Base-by-base conservation (phyloP, 2,888 invertebrate genomes). In the Myopa tessellatipennis region DNA sequence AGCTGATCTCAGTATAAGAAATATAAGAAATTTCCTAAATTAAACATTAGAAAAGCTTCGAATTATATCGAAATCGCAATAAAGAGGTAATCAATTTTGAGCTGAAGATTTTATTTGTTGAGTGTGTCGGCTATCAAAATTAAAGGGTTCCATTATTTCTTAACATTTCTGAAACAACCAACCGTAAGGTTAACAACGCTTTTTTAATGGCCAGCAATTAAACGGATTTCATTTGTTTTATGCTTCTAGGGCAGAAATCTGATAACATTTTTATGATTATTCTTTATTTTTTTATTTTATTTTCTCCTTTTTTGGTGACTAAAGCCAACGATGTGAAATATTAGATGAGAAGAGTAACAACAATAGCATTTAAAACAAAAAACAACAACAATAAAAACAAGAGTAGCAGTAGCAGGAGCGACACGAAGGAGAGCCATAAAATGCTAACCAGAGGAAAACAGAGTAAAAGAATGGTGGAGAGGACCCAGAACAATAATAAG, bases 221-320 rank as follows among this genome's bases (percentile, higher is more conserved):
- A 84, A 84, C 81, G 80, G 83, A 81, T 82, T 82, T 79, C 83
- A 83, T 84, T 83, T 82, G 83, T 83, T 84, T 84, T 82, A 83
- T 36, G 34, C 38, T 65, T 38, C 14, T 55, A 55, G 38, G 38
- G 34, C 65, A 36, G 38, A 65, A 55, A 78, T 80, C 82, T 81
- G 83, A 83, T 82, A 82, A 81, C 77, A 67, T 76, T 75, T 81
- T 76, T 77, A 76, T 68, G 73, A 69, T 80, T 69, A 68, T 79
- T 72, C 76, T 71, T 80, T 45, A 45, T 45, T 45, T 45, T 8
- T 45, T 45, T 45, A 45, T 45, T 2, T 45, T 26, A 26, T 26
- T 26, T 26, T 26, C 2, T 26, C 26, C 26, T 3, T 10, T 45
- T 74, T 77, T 65, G 78, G 77, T 34, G 73, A 61, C 73, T 61